Base-by-base conservation (phyloP, 2,888 invertebrate species). In the Cerceris rybyensis region DNA sequence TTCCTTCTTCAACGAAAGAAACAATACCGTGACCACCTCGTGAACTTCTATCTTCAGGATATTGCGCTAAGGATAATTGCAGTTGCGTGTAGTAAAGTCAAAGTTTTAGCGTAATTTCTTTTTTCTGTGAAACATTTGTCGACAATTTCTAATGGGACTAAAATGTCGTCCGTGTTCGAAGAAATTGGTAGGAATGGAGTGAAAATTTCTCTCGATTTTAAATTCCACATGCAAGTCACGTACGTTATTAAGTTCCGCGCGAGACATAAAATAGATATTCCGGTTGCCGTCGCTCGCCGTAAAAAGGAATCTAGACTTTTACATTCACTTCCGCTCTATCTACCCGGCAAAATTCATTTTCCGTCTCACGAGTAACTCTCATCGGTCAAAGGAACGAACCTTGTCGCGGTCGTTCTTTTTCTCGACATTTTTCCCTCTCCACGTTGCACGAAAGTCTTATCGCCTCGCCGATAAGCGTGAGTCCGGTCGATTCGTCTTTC, bases 381-480 rank as follows among this genome's bases (percentile, higher is more conserved):
- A 68, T 76, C 82, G 74, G 65, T 76, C 67, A 73, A 75, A 55
- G 43, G 61, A 13, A 41, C 0, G 43, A 54, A 68, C 67, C 60
- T 49, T 42, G 60, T 42, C 46, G 46, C 28, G 61, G 67, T 80
- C 80, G 67, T 77, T 83, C 54, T 46, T 83, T 75, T 70, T 71
- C 61, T 17, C 61, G 71, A 74, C 70, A 63, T 82, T 73, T 78
- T 28, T 59, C 82, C 67, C 57, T 75, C 70, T 42, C 76, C 75
- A 61, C 58, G 57, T 52, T 52, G 49, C 61, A n/a, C 65, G 42
- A 71, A 55, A 64, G 61, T 83, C 85, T 86, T 85, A 85, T 86
- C 85, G 57, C 59, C 55, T 58, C 28, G 17, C 61, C 70, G 85
- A 81, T 85, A 85, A 83, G 55, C 55, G 52, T 50, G 13, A n/a